These are phyloP conservation scores for Balaeniceps rex DNA, from an alignment of 2,113 vertebrate species.

Conservation along the genomic window DNA sequence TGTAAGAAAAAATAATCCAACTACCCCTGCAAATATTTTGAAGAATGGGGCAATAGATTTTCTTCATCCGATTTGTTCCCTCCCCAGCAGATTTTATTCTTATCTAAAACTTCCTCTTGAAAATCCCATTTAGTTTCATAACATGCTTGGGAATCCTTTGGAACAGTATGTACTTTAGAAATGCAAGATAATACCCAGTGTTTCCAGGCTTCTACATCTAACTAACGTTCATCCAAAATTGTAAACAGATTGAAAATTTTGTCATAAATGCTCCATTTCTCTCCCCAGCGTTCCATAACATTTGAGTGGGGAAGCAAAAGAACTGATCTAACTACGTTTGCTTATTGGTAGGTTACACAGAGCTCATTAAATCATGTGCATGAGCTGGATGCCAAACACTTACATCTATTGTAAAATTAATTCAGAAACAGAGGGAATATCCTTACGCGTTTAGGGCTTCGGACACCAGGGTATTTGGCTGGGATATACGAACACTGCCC, in stretches of 20 bases:
- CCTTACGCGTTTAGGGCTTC: background rate
- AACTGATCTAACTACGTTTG: background rate
- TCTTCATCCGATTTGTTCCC: background rate
- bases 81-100: slow-evolving; percentile 13
- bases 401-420: background rate
- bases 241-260: slow-evolving; percentile 19
- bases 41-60: background rate
- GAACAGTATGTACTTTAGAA: background rate
- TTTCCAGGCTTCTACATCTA: background rate
- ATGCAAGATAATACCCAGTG: background rate
- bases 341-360: background rate
- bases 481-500: background rate
- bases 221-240: slow-evolving; percentile 2
- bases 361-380: background rate
- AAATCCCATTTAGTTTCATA: slow-evolving; percentile 42
- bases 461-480: background rate
- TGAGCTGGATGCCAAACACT: background rate
- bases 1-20: background rate
- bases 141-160: slow-evolving; percentile 18
- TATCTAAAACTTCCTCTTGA: slow-evolving; percentile 12
- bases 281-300: background rate
- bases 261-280: background rate
- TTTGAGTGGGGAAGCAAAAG: background rate
- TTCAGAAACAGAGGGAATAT: background rate
- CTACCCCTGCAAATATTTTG: background rate